phyloP scores from a whole-genome alignment of 2,113 vertebrate genomes.

The Syrrhaptes paradoxus region DNA sequence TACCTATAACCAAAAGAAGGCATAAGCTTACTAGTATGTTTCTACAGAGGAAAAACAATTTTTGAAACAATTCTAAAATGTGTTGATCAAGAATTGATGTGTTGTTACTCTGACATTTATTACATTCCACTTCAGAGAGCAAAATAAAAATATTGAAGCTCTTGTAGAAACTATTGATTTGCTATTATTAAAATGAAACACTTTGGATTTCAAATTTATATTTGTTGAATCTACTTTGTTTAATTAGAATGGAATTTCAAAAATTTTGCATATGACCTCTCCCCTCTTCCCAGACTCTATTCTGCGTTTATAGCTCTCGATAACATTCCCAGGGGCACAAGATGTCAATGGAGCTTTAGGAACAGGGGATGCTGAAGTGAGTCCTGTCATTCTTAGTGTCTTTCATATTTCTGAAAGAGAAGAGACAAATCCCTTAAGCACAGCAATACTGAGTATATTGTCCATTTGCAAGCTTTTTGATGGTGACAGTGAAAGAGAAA shows the following conservation, averaged over 20 bases:
- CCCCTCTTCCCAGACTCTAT: not conserved
- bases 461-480: not conserved
- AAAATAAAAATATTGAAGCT: not conserved
- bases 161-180: not conserved
- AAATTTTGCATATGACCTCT: not conserved
- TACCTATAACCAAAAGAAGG: accelerated
- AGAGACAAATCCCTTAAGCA: not conserved
- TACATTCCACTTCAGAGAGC: not conserved
- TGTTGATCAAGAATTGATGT: not conserved
- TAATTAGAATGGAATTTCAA: not conserved
- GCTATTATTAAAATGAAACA: accelerated
- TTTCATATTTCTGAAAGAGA: not conserved
- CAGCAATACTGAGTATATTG: not conserved
- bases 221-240: not conserved
- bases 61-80: not conserved
- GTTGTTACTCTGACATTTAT: not conserved
- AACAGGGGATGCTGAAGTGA: not conserved
- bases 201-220: not conserved
- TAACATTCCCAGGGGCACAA: not conserved
- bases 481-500: not conserved
- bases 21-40: accelerated
- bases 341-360: not conserved
- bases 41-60: not conserved
- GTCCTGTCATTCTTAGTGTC: not conserved
- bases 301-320: not conserved